Conservation (phyloP, 2,797 vertebrate species). For the Selene dorsalis region DNA sequence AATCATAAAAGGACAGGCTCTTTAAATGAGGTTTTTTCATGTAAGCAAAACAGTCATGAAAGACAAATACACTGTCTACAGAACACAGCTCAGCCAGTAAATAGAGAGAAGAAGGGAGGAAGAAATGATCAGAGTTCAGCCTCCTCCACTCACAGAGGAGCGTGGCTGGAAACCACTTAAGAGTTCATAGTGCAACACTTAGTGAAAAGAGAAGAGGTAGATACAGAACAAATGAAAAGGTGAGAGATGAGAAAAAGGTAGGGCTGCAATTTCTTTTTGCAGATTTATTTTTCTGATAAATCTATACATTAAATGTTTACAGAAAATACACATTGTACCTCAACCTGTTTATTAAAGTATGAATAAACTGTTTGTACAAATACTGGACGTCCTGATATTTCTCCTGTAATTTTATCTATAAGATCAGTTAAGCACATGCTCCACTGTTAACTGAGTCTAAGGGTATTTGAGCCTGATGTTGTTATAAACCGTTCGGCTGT, state of each 20-base stretch:
- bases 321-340: neutral
- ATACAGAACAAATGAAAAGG: conserved; percentile 37
- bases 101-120: conserved; percentile 62
- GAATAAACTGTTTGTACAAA: neutral
- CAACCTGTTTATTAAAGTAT: neutral
- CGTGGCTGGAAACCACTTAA: conserved; percentile 81
- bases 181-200: conserved; percentile 33
- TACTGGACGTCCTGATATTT: neutral
- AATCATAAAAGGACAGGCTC: conserved; percentile 43
- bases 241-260: conserved; percentile 25
- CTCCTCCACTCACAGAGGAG: conserved; percentile 49
- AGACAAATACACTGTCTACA: conserved; percentile 73
- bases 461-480: too few relatives aligned
- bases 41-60: conserved; percentile 52
- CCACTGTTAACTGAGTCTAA: too few relatives aligned
- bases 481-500: too few relatives aligned
- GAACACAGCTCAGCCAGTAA: conserved; percentile 76
- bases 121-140: conserved; percentile 31
- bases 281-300: neutral
- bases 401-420: neutral
- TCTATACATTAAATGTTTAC: neutral
- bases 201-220: conserved; percentile 53
- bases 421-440: neutral
- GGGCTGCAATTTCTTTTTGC: conserved; percentile 39
- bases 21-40: conserved; percentile 65